Evolutionary conservation across 1,140 invertebrate genomes (phyloP).

Genomic region (Drosophila azteca): DNA sequence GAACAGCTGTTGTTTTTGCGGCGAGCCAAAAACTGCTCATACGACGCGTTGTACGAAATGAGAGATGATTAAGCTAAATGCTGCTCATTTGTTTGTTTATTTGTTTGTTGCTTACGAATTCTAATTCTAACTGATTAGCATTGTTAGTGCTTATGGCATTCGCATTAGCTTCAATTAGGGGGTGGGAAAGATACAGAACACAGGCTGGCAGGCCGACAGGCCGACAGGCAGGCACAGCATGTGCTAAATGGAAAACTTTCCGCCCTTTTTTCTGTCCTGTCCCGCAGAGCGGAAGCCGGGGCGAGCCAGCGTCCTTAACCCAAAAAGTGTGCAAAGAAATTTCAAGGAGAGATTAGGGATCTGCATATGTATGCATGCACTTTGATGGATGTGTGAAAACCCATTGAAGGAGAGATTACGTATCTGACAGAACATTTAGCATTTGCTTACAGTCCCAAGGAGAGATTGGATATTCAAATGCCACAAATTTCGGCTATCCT

Average conservation of each 20-base stretch:
- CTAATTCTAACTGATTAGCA: slow-evolving; percentile 55
- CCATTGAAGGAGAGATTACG: too few species aligned
- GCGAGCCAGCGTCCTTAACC: slow-evolving; percentile 33
- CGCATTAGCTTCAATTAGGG: slow-evolving; percentile 48
- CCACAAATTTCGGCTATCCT: too few species aligned
- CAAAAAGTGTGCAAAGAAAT: slow-evolving; percentile 3
- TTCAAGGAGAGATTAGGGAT: too few species aligned
- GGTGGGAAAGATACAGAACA: background rate
- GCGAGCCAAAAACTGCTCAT: slow-evolving; percentile 67
- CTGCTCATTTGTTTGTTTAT: slow-evolving; percentile 15
- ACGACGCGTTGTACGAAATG: slow-evolving; percentile 46
- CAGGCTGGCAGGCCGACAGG: too few species aligned
- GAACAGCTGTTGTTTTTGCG: slow-evolving; percentile 68
- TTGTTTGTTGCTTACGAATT: slow-evolving; percentile 8
- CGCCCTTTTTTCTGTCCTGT: slow-evolving; percentile 13
- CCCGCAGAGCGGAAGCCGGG: slow-evolving; percentile 11
- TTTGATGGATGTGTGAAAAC: too few species aligned
- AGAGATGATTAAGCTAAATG: slow-evolving; percentile 27
- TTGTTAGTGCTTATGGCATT: slow-evolving; percentile 17
- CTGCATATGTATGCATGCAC: too few species aligned
- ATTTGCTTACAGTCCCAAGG: too few species aligned
- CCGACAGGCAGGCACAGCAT: background rate
- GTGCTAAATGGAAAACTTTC: slow-evolving; percentile 51
- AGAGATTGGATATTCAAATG: too few species aligned
- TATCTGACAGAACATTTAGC: too few species aligned